These are phyloP conservation scores for Podilymbus podiceps DNA, from an alignment of 2,113 vertebrate genomes.

Conservation along the genomic window DNA sequence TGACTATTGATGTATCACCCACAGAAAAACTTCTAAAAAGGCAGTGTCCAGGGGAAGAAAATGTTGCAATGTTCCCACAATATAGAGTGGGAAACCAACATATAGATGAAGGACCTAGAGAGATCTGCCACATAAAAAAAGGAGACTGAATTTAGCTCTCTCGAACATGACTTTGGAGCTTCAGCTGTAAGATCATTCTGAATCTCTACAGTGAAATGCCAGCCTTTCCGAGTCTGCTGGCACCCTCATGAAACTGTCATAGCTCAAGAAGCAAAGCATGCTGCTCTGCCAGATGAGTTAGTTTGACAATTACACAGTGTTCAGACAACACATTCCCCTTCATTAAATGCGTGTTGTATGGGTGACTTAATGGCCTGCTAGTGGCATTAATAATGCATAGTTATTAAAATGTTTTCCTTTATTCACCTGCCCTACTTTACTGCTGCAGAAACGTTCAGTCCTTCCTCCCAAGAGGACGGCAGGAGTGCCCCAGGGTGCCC, in stretches of 20 bases:
- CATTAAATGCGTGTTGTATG: conserved; percentile 25
- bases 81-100: neutral
- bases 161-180: neutral
- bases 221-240: neutral
- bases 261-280: conserved; percentile 19
- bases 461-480: neutral
- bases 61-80: neutral
- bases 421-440: conserved; percentile 18
- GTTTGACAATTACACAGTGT: conserved; percentile 34
- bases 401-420: conserved; percentile 41
- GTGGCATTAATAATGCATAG: conserved; percentile 34
- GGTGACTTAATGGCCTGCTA: conserved; percentile 31
- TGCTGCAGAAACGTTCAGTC: neutral
- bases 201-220: neutral
- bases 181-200: neutral
- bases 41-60: neutral
- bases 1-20: neutral
- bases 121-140: neutral
- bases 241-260: neutral
- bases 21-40: neutral
- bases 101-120: neutral
- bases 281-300: conserved; percentile 24
- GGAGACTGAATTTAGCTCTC: neutral
- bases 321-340: conserved; percentile 48
- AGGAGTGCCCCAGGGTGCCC: neutral